Conservation (phyloP, 1,140 invertebrate species). For the Forficula auricularia region DNA sequence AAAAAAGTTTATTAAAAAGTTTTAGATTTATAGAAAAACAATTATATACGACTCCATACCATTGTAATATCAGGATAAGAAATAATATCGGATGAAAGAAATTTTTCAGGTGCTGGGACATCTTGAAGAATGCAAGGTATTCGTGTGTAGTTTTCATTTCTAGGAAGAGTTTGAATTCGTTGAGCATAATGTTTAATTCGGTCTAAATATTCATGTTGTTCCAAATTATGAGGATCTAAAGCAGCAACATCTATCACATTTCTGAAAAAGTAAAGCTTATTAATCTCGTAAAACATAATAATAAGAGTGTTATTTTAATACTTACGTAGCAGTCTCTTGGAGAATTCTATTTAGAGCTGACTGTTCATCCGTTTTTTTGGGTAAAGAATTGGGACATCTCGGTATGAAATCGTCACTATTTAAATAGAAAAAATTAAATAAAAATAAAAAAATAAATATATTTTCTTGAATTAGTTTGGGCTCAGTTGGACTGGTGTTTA, state of each 20-base stretch:
- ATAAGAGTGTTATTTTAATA: conserved; percentile 13
- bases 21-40: background rate
- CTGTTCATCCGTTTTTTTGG: conserved; percentile 72
- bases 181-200: conserved; percentile 47
- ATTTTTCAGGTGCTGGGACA: conserved; percentile 37
- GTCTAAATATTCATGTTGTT: conserved; percentile 63
- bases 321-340: conserved; percentile 73
- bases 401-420: conserved; percentile 44
- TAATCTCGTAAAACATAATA: conserved; percentile 11
- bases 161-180: conserved; percentile 29
- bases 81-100: conserved; percentile 33
- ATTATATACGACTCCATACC: conserved; percentile 22
- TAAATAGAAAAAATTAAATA: conserved; percentile 18
- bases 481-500: background rate
- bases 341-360: conserved; percentile 70
- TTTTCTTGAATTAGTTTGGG: background rate
- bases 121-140: conserved; percentile 33
- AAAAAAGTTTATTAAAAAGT: conserved; percentile 9
- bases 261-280: conserved; percentile 28
- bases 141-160: conserved; percentile 26
- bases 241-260: conserved; percentile 73
- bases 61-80: conserved; percentile 31
- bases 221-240: conserved; percentile 55
- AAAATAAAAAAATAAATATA: background rate
- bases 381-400: conserved; percentile 41